phyloP scores from a whole-genome alignment of 2,888 invertebrate genomes.

The Drosophila paramelanica region DNA sequence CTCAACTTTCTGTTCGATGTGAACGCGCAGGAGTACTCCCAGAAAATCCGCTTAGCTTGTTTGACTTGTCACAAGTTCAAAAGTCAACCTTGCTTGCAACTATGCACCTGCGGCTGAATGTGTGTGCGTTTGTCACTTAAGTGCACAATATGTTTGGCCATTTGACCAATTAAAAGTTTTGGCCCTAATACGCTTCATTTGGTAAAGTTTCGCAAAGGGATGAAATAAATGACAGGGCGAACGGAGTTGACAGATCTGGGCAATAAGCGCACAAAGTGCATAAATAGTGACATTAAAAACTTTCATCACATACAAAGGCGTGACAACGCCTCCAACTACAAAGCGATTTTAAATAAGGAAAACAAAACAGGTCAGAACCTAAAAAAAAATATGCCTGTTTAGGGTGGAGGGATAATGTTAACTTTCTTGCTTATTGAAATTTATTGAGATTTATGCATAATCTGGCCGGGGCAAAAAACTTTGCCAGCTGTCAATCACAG shows the following conservation, averaged over 20 bases:
- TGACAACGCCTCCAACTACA: neutral
- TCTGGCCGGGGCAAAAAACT: constrained; percentile 59
- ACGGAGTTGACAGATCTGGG: constrained; percentile 3
- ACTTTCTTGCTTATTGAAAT: constrained; percentile 76
- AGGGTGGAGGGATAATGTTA: constrained; percentile 14
- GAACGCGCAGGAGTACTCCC: constrained; percentile 12
- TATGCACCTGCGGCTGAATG: constrained; percentile 11
- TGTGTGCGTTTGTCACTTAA: constrained; percentile 70
- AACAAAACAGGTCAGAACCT: constrained; percentile 1
- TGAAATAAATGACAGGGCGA: constrained; percentile 7
- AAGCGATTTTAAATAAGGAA: constrained; percentile 11
- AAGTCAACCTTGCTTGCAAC: constrained; percentile 63
- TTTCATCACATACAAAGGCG: constrained; percentile 41
- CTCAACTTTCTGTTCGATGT: neutral
- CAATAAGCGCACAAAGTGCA: constrained; percentile 12
- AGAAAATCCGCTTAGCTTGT: constrained; percentile 73
- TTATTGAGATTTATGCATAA: constrained; percentile 81
- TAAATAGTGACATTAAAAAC: constrained; percentile 46
- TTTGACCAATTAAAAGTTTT: constrained; percentile 83
- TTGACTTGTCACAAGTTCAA: constrained; percentile 62
- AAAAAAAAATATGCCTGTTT: constrained; percentile 3
- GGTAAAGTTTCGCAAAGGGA: constrained; percentile 66
- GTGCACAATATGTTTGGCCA: constrained; percentile 75
- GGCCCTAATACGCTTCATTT: constrained; percentile 82
- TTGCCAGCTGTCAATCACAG: constrained; percentile 79